Evolutionary conservation across 2,888 invertebrate genomes (phyloP).

Genomic region (Epiperipatus broadwayi): DNA sequence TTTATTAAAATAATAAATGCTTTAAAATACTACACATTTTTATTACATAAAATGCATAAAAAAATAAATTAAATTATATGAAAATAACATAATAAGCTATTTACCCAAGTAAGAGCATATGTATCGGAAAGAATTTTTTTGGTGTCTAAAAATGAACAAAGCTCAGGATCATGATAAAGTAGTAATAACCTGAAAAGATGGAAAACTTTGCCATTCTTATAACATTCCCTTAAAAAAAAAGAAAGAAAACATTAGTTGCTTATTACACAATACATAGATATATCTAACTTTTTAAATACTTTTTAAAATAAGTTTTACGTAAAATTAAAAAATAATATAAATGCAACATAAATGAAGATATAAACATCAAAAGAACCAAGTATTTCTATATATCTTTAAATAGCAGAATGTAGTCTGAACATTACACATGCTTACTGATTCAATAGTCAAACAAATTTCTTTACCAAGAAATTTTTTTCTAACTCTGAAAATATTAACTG

Average conservation of each 20-base stretch:
- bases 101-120: conserved; percentile 65
- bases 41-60: neutral
- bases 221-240: conserved; percentile 31
- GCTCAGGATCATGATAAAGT: conserved; percentile 90
- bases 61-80: conserved; percentile 7
- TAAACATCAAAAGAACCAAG: too few species aligned
- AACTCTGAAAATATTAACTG: too few species aligned
- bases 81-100: conserved; percentile 15
- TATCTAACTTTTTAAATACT: conserved; percentile 1
- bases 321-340: too few species aligned
- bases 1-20: too few species aligned
- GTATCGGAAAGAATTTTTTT: conserved; percentile 76
- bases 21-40: too few species aligned
- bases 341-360: too few species aligned
- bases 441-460: too few species aligned
- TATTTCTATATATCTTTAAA: too few species aligned
- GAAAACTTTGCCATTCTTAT: conserved; percentile 33
- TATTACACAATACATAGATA: conserved; percentile 6
- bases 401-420: too few species aligned
- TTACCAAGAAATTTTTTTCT: too few species aligned
- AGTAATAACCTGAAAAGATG: conserved; percentile 52
- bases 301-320: too few species aligned
- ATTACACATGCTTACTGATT: too few species aligned
- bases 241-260: conserved; percentile 8
- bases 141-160: conserved; percentile 89